Conservation (phyloP, 2,113 vertebrate genomes). For the Pyrgilauda ruficollis region DNA sequence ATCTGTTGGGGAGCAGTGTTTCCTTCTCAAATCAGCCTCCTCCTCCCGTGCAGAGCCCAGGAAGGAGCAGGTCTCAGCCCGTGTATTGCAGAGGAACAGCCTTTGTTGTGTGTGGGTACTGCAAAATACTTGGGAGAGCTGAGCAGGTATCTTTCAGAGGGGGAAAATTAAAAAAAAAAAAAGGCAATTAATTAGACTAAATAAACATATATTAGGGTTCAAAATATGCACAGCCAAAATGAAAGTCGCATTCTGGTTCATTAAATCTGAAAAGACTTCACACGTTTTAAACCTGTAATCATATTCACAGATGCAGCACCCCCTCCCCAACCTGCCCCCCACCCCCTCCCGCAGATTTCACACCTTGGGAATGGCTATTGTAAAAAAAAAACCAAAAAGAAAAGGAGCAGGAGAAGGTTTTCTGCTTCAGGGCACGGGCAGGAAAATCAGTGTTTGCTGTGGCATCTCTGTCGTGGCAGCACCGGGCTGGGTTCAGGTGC, state of each 20-base stretch:
- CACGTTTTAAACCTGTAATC: constrained; percentile 25
- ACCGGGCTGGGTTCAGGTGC: background rate
- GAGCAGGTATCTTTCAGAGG: background rate
- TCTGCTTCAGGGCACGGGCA: background rate
- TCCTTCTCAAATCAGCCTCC: background rate
- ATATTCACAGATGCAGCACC: background rate
- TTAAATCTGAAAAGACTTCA: constrained; percentile 42
- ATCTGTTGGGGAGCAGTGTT: background rate
- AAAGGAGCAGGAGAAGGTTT: background rate
- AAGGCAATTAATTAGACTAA: constrained; percentile 30
- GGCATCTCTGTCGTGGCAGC: background rate
- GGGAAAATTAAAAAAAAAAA: background rate
- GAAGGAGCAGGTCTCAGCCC: background rate
- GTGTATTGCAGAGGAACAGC: background rate
- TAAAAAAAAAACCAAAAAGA: background rate
- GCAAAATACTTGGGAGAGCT: background rate
- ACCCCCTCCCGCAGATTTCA: background rate
- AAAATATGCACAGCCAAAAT: constrained; percentile 35
- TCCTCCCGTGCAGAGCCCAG: background rate
- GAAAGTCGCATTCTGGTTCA: constrained; percentile 22
- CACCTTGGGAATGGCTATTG: constrained; percentile 17
- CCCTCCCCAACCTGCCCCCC: background rate
- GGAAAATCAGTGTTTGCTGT: background rate
- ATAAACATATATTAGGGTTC: constrained; percentile 12
- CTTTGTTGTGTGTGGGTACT: background rate